A percentile compares a stretch with the other conserved stretches of the same genome.
Conservation (phyloP, 2,113 vertebrate genomes). For the Hemichromis elongatus region DNA sequence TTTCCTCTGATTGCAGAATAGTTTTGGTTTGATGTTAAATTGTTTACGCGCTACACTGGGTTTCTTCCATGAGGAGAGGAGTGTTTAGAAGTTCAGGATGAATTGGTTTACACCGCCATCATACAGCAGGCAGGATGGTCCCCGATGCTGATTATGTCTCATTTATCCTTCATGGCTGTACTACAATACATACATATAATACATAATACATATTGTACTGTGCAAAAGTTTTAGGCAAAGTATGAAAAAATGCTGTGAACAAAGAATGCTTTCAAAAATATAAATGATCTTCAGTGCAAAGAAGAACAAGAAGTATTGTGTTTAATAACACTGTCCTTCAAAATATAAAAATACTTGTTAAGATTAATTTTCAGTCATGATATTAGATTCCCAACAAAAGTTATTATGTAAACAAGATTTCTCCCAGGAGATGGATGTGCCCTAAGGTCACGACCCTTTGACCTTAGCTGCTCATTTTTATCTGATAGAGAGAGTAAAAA, state of each 20-base stretch:
- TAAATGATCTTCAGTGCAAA: too few relatives aligned
- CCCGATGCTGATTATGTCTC: neutral
- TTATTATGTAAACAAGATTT: slow-evolving; percentile 4
- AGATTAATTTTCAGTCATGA: neutral
- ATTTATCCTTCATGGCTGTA: neutral
- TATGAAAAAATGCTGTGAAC: too few relatives aligned
- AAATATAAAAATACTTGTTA: neutral
- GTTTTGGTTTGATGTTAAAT: neutral
- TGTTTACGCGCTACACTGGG: neutral
- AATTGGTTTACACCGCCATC: neutral
- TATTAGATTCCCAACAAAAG: neutral
- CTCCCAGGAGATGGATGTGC: neutral
- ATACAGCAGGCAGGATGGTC: neutral
- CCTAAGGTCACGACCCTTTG: slow-evolving; percentile 19
- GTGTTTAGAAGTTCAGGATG: neutral
- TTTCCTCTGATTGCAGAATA: neutral
- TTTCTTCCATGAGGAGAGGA: neutral
- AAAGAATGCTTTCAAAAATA: too few relatives aligned
- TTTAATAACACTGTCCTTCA: neutral
- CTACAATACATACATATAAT: too few relatives aligned
- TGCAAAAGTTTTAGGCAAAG: too few relatives aligned
- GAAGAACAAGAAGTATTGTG: too few relatives aligned
- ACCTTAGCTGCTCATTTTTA: slow-evolving; percentile 47
- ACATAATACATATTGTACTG: too few relatives aligned
- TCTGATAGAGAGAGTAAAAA: slow-evolving; percentile 1